phyloP scores from a whole-genome alignment of 2,888 invertebrate species.

The Metellina segmentata region DNA sequence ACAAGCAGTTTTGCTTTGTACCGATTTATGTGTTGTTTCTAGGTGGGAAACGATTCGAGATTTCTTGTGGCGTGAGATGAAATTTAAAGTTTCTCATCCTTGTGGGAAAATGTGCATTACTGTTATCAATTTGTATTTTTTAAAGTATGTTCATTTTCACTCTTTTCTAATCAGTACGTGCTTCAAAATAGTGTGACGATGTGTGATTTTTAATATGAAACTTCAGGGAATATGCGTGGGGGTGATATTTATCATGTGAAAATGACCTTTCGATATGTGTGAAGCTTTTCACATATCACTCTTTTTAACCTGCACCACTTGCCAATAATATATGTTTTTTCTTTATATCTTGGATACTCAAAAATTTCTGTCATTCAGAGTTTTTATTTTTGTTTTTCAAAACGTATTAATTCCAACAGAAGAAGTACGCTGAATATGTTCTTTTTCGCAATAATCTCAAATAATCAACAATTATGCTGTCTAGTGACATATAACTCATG shows the following conservation, averaged over 20 bases:
- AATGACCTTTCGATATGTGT: background rate
- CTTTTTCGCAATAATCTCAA: no score
- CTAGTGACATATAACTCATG: no score
- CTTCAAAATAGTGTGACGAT: background rate
- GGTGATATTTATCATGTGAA: background rate
- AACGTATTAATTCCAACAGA: no score
- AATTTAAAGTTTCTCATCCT: background rate
- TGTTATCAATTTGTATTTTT: background rate
- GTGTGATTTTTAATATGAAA: background rate
- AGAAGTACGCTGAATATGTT: no score
- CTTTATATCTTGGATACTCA: no score
- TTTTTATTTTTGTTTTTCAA: no score
- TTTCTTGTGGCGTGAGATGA: background rate
- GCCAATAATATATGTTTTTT: background rate
- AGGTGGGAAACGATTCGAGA: no score
- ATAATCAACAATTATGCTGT: no score
- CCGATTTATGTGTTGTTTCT: background rate
- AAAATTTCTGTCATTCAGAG: no score
- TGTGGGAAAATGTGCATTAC: background rate
- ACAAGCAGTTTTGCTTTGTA: background rate
- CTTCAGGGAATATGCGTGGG: conserved; percentile 5
- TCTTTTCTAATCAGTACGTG: background rate
- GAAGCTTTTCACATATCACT: background rate
- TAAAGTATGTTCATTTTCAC: background rate
- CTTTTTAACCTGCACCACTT: background rate